Conservation (phyloP, 2,113 vertebrate species). For the Pheucticus melanocephalus region DNA sequence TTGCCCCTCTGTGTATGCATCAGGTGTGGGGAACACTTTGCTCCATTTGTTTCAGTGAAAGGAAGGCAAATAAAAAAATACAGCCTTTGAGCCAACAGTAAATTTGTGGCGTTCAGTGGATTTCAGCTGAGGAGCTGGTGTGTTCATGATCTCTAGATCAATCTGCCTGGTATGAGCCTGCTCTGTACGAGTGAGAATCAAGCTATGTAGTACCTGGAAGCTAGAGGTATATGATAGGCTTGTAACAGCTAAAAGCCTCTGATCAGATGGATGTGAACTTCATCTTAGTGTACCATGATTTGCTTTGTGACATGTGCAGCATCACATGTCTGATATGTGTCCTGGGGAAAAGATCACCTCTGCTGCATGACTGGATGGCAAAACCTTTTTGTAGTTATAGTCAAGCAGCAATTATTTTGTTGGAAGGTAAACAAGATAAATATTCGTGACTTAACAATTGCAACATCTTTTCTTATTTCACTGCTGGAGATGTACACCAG, state of each 20-base stretch:
- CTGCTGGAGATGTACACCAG: background rate
- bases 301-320: slow-evolving; percentile 40
- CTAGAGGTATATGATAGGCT: background rate
- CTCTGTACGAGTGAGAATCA: background rate
- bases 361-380: slow-evolving; percentile 36
- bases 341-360: slow-evolving; percentile 47
- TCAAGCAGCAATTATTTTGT: slow-evolving; percentile 62
- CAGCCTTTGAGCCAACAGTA: background rate
- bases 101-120: background rate
- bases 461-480: background rate
- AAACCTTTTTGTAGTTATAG: slow-evolving; percentile 60
- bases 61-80: background rate
- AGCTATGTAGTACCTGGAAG: background rate
- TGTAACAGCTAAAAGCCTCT: background rate
- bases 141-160: background rate
- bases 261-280: background rate
- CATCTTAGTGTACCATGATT: background rate
- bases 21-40: background rate
- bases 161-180: background rate
- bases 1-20: background rate
- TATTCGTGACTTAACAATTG: slow-evolving; percentile 7
- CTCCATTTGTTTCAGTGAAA: background rate
- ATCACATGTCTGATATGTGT: background rate
- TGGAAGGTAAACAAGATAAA: slow-evolving; percentile 60
- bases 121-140: background rate